These are phyloP conservation scores for Paracyclopina nana DNA, from an alignment of 1,140 invertebrate genomes.

Conservation along the genomic window DNA sequence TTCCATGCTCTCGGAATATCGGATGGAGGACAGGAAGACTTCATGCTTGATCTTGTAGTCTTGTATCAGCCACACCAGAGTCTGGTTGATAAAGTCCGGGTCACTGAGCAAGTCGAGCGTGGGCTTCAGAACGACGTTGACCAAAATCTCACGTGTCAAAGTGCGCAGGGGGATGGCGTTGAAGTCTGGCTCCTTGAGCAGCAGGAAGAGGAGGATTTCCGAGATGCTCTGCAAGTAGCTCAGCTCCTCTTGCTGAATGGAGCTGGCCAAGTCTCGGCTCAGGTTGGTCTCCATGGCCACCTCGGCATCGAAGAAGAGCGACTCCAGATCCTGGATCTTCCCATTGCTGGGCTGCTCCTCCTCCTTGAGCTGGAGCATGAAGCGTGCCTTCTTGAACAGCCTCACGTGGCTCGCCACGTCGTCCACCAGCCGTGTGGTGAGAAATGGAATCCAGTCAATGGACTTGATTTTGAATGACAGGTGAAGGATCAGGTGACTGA, in stretches of 20 bases:
- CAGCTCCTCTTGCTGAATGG: slow-evolving; percentile 17
- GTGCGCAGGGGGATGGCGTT: slow-evolving; percentile 53
- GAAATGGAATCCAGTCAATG: slow-evolving; percentile 67
- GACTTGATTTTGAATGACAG: slow-evolving; percentile 45
- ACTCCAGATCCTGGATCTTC: slow-evolving; percentile 37
- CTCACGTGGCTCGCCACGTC: slow-evolving; percentile 70
- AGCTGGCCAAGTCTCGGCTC: slow-evolving; percentile 33
- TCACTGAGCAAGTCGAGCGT: slow-evolving; percentile 60
- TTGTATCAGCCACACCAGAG: slow-evolving; percentile 50
- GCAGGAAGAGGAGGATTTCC: slow-evolving; percentile 59
- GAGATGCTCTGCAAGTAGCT: slow-evolving; percentile 53
- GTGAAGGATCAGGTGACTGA: slow-evolving; percentile 16
- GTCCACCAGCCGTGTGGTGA: slow-evolving; percentile 66
- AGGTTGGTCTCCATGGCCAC: slow-evolving; percentile 53
- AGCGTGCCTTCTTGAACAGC: slow-evolving; percentile 50
- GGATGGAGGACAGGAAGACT: slow-evolving; percentile 1
- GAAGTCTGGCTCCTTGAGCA: slow-evolving; percentile 50
- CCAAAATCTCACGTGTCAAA: slow-evolving; percentile 56
- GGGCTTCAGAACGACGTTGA: slow-evolving; percentile 53
- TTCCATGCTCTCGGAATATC: slow-evolving; percentile 7
- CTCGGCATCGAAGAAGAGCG: slow-evolving; percentile 71
- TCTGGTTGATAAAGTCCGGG: slow-evolving; percentile 83
- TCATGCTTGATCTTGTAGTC: slow-evolving; percentile 3
- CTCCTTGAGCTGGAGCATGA: slow-evolving; percentile 35
- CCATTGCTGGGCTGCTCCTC: slow-evolving; percentile 30